Conservation (phyloP, 2,888 invertebrate genomes). For the Meghimatium bilineatum region DNA sequence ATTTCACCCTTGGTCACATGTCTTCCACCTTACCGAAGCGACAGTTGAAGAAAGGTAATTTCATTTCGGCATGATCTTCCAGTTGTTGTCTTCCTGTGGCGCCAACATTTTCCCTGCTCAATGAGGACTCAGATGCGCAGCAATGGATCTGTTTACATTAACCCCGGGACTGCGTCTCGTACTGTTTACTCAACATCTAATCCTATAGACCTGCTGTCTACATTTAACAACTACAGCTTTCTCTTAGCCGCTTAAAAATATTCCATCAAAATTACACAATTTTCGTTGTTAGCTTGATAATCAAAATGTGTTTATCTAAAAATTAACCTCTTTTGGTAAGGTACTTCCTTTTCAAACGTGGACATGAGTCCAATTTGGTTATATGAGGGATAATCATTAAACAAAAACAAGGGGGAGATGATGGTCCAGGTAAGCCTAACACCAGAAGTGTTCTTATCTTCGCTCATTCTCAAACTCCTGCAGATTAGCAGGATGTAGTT, state of each 20-base stretch:
- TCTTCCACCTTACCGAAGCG: neutral
- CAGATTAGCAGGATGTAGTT: no score
- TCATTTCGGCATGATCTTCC: neutral
- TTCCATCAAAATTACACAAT: neutral
- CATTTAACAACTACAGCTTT: neutral
- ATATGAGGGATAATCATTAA: no score
- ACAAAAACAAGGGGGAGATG: no score
- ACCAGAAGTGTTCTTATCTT: no score
- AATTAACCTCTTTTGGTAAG: no score
- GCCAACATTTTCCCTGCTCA: neutral
- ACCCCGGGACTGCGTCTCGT: neutral
- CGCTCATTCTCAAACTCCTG: no score
- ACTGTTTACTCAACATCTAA: constrained; percentile 16
- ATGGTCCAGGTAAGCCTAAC: no score
- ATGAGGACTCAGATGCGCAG: neutral
- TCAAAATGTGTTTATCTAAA: no score
- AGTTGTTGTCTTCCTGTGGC: neutral
- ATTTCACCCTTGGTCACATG: neutral
- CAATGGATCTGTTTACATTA: constrained; percentile 1
- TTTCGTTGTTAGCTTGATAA: neutral
- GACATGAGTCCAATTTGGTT: no score
- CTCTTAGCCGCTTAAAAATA: neutral
- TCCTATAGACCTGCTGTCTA: neutral
- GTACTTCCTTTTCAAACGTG: no score
- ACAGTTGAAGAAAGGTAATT: constrained; percentile 6